Evolutionary conservation across 2,113 vertebrate species (phyloP).

Genomic region (Fregetta grallaria): DNA sequence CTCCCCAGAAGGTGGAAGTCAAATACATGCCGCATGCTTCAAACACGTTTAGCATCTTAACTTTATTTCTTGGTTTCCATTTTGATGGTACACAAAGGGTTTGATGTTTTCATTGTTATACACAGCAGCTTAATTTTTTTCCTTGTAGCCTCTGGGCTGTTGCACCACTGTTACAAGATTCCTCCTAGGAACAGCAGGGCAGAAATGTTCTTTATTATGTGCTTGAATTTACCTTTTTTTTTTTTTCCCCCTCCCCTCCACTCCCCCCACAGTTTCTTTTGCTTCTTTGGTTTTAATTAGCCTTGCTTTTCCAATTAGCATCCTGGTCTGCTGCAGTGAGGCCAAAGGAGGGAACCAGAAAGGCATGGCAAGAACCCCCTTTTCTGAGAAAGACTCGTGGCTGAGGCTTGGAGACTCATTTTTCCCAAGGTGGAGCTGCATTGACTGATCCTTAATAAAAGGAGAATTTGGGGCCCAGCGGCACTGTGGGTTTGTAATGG

Average conservation of each 20-base stretch:
- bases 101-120: slow-evolving; percentile 62
- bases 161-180: slow-evolving; percentile 23
- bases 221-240: background rate
- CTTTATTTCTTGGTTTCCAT: slow-evolving; percentile 62
- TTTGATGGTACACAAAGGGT: slow-evolving; percentile 46
- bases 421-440: slow-evolving; percentile 24
- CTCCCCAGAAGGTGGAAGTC: slow-evolving; percentile 22
- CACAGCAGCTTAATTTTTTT: slow-evolving; percentile 53
- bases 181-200: slow-evolving; percentile 32
- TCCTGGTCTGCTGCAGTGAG: background rate
- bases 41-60: slow-evolving; percentile 61
- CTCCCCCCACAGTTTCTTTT: background rate
- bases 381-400: background rate
- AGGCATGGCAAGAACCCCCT: background rate
- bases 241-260: background rate
- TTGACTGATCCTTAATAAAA: slow-evolving; percentile 58
- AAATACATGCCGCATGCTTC: slow-evolving; percentile 26
- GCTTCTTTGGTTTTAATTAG: slow-evolving; percentile 53
- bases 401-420: slow-evolving; percentile 24
- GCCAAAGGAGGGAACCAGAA: slow-evolving; percentile 31
- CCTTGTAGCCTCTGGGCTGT: slow-evolving; percentile 50
- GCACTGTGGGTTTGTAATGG: slow-evolving; percentile 1
- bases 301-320: slow-evolving; percentile 52
- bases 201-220: slow-evolving; percentile 37
- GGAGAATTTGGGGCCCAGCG: background rate